Evolutionary conservation across 1,140 invertebrate species (phyloP).

Genomic region (Potamilus streckersoni): DNA sequence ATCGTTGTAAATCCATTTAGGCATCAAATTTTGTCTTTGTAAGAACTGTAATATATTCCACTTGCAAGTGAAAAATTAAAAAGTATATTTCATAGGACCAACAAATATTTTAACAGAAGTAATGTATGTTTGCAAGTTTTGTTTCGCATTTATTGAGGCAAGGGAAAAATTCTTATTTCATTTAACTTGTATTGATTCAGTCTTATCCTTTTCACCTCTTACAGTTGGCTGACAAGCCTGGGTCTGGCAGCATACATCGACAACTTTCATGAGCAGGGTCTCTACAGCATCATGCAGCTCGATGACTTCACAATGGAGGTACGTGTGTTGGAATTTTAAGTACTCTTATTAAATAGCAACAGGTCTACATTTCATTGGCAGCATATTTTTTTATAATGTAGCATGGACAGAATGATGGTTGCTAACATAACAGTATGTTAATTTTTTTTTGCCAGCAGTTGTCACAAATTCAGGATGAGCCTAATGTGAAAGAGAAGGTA

Average conservation of each 20-base stretch:
- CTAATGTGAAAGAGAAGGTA: too few species aligned
- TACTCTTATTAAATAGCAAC: not conserved
- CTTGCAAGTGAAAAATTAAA: too few species aligned
- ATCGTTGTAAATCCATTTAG: too few species aligned
- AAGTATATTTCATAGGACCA: too few species aligned
- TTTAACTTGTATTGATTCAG: not conserved
- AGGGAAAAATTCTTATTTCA: not conserved
- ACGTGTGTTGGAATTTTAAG: not conserved
- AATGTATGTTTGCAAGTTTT: too few species aligned
- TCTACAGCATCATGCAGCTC: slow-evolving; percentile 57
- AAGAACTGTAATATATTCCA: too few species aligned
- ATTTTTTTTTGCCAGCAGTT: not conserved
- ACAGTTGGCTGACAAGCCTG: slow-evolving; percentile 57
- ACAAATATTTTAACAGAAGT: too few species aligned
- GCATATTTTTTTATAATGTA: not conserved
- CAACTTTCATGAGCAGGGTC: slow-evolving; percentile 57
- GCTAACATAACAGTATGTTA: too few species aligned
- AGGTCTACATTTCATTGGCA: not conserved
- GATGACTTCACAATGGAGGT: slow-evolving; percentile 58
- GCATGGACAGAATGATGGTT: not conserved
- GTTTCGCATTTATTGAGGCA: too few species aligned
- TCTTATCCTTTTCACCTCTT: slow-evolving; percentile 16
- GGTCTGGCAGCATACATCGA: slow-evolving; percentile 61
- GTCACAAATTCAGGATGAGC: too few species aligned
- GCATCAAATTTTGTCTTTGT: too few species aligned